Evolutionary conservation across 2,113 vertebrate genomes (phyloP).

Genomic region (Sapajus apella): DNA sequence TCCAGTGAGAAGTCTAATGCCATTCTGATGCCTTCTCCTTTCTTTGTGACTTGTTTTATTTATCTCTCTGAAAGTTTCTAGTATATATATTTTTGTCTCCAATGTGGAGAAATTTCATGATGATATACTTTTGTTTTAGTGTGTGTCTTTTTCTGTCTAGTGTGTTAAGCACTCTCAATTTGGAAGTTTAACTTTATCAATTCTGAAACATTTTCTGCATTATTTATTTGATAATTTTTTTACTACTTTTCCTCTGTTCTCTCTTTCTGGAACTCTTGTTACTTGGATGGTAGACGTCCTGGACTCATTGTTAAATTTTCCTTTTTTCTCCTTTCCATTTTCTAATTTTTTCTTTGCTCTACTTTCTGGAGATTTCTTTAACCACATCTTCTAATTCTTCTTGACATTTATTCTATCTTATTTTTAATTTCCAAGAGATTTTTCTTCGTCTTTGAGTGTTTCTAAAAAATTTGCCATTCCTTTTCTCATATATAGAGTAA

Average conservation of each 20-base stretch:
- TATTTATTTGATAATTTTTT: neutral
- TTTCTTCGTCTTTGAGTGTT: neutral
- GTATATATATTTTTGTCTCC: neutral
- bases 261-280: neutral
- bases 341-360: neutral
- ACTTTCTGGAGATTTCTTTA: neutral
- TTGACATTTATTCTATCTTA: neutral
- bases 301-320: neutral
- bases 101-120: neutral
- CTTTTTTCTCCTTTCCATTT: neutral
- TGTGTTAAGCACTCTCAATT: neutral
- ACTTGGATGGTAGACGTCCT: neutral
- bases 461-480: neutral
- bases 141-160: neutral
- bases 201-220: conserved; percentile 2
- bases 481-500: neutral
- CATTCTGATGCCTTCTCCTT: neutral
- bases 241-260: neutral
- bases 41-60: neutral
- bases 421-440: conserved; percentile 22
- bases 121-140: neutral
- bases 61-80: neutral
- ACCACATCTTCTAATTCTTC: neutral
- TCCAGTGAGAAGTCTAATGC: neutral
- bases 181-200: neutral